phyloP scores from a whole-genome alignment of 2,888 invertebrate species.

The Drosophila gaucha region DNA sequence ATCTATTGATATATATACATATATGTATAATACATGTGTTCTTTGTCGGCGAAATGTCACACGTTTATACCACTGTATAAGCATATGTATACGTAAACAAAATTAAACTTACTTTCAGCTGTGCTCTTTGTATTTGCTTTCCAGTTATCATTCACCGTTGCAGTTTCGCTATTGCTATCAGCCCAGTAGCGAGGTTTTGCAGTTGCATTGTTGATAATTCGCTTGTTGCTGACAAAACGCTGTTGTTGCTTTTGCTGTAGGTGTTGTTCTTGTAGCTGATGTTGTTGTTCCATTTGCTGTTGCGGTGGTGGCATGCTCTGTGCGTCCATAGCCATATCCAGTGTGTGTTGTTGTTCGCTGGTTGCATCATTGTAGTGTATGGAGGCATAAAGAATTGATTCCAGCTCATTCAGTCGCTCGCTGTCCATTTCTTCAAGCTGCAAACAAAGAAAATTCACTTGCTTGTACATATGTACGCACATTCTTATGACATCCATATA shows the following conservation, averaged over 20 bases:
- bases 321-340: constrained; percentile 12
- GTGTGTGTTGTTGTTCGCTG: constrained; percentile 4
- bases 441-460: constrained; percentile 6
- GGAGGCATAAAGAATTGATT: constrained; percentile 82
- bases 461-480: not conserved
- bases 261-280: constrained; percentile 11
- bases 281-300: constrained; percentile 20
- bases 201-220: constrained; percentile 69
- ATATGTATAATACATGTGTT: no score
- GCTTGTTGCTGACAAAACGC: constrained; percentile 63
- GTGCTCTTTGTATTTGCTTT: constrained; percentile 10
- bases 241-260: constrained; percentile 13
- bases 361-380: constrained; percentile 80
- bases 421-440: constrained; percentile 65
- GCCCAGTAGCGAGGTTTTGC: constrained; percentile 60
- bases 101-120: constrained; percentile 32
- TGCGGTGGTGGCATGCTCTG: constrained; percentile 46
- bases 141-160: not conserved
- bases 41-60: not conserved
- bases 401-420: constrained; percentile 82
- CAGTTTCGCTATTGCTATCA: constrained; percentile 21
- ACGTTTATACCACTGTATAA: not conserved
- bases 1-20: not conserved
- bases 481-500: not conserved
- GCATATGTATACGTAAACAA: not conserved